A percentile compares a stretch with the other conserved stretches of the same genome.
These are phyloP conservation scores for Lordiphosa mommai DNA, from an alignment of 1,140 invertebrate genomes.

Conservation along the genomic window DNA sequence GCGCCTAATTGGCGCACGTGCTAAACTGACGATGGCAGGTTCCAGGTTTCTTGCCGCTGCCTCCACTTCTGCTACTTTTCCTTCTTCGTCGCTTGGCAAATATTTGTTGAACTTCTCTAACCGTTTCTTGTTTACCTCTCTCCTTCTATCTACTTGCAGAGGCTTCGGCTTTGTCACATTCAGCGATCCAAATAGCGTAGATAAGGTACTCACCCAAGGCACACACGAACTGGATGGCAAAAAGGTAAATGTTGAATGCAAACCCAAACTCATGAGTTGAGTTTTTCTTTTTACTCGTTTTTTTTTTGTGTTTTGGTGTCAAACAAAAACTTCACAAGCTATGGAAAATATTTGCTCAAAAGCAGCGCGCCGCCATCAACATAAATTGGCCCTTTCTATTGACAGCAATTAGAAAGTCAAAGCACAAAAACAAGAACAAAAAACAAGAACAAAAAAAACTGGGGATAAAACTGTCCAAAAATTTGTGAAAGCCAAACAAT, in stretches of 20 bases:
- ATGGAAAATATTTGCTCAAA: conserved; percentile 72
- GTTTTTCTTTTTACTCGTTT: background rate
- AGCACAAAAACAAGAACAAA: conserved; percentile 56
- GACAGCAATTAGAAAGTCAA: conserved; percentile 76
- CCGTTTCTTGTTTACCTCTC: conserved; percentile 24
- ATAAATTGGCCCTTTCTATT: conserved; percentile 57
- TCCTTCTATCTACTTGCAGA: conserved; percentile 84
- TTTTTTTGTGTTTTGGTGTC: conserved; percentile 2
- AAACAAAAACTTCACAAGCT: conserved; percentile 68
- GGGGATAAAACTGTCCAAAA: conserved; percentile 6
- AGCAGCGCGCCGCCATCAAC: conserved; percentile 38
- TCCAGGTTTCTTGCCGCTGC: conserved; percentile 1
- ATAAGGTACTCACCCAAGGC: conserved; percentile 95
- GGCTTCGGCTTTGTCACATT: conserved; percentile 99
- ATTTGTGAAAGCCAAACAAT: conserved; percentile 60
- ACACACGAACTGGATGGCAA: conserved; percentile 97
- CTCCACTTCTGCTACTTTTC: background rate
- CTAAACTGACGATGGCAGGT: conserved; percentile 46
- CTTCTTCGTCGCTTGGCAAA: conserved; percentile 47
- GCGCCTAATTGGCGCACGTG: conserved; percentile 74
- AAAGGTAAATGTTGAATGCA: conserved; percentile 85
- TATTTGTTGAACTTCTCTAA: conserved; percentile 59
- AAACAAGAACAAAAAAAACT: conserved; percentile 2
- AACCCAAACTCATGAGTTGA: background rate
- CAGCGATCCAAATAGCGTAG: conserved; percentile 94